Conservation (phyloP, 2,888 invertebrate genomes). For the Cyaniris semiargus region DNA sequence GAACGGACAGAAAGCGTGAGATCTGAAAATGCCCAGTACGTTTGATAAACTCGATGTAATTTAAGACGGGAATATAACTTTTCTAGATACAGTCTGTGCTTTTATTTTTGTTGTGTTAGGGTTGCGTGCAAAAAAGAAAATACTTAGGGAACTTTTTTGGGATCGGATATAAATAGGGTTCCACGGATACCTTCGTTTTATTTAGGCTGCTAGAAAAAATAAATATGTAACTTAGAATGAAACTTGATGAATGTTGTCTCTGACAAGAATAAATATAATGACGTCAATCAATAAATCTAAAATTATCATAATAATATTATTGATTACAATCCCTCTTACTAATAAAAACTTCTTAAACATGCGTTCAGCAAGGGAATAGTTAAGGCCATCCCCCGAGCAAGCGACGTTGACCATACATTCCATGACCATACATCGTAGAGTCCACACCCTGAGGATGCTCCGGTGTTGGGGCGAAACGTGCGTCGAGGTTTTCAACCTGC, state of each 20-base stretch:
- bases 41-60: conserved; percentile 50
- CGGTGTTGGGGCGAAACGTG: no score
- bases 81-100: conserved; percentile 36
- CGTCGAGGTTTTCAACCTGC: no score
- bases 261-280: no score
- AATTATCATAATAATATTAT: no score
- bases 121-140: conserved; percentile 11
- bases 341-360: no score
- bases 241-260: not conserved
- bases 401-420: no score
- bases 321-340: no score
- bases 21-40: conserved; percentile 47
- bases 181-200: not conserved
- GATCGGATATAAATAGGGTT: not conserved
- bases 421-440: no score
- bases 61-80: conserved; percentile 44
- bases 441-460: no score
- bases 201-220: not conserved
- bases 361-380: no score
- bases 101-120: conserved; percentile 13
- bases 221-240: not conserved
- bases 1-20: conserved; percentile 8
- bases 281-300: no score
- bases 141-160: not conserved
- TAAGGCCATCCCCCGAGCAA: no score